Percentiles rank a stretch among this genome's conserved stretches.
Evolutionary conservation across 2,797 vertebrate species (phyloP).

Genomic region (Bovichtus diacanthus): DNA sequence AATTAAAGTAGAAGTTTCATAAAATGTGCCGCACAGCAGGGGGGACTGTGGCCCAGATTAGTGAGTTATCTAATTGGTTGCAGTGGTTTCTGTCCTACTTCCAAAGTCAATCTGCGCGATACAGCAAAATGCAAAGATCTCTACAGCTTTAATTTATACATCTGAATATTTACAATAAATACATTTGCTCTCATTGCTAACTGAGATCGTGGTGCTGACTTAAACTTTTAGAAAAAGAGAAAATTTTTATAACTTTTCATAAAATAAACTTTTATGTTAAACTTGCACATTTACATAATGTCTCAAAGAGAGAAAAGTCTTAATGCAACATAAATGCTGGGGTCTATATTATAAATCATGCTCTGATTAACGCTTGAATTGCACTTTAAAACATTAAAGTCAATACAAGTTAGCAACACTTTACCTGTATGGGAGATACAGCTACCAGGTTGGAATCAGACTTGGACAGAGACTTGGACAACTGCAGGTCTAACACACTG

Average conservation of each 20-base stretch:
- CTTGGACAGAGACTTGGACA: conserved; percentile 94
- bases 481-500: conserved; percentile 91
- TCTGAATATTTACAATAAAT: conserved; percentile 40
- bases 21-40: conserved; percentile 42
- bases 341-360: conserved; percentile 8
- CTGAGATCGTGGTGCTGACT: neutral
- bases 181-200: neutral
- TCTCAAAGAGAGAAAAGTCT: neutral
- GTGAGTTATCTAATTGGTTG: conserved; percentile 49
- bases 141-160: no score
- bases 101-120: conserved; percentile 47
- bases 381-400: no score
- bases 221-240: neutral
- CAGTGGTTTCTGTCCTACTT: conserved; percentile 42
- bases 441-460: conserved; percentile 95
- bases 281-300: neutral
- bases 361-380: neutral
- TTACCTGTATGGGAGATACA: conserved; percentile 87
- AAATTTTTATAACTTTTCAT: neutral
- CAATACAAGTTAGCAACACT: neutral
- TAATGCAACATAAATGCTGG: neutral
- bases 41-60: conserved; percentile 64
- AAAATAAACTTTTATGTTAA: conserved; percentile 2
- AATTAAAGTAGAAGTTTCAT: conserved; percentile 44
- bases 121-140: conserved; percentile 51